phyloP scores from a whole-genome alignment of 1,140 invertebrate species.

The Drosophila pectinifera region DNA sequence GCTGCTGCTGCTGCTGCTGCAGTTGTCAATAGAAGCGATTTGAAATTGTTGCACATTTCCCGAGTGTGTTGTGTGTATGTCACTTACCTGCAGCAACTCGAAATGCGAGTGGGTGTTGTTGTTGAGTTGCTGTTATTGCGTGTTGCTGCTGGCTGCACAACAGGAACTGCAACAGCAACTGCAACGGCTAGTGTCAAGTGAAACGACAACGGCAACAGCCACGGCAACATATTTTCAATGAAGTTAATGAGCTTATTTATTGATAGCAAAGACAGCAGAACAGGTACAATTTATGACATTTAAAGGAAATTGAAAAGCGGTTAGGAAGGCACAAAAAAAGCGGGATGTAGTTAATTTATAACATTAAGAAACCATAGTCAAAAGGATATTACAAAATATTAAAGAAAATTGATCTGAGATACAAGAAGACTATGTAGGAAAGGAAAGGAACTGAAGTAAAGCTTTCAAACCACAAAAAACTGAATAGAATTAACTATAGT shows the following conservation, averaged over 20 bases:
- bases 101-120: slow-evolving; percentile 54
- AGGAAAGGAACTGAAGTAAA: no score
- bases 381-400: background rate
- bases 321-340: no score
- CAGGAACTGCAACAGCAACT: slow-evolving; percentile 49
- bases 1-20: slow-evolving; percentile 10
- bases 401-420: background rate
- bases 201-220: slow-evolving; percentile 57
- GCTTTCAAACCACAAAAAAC: no score
- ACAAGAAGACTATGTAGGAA: no score
- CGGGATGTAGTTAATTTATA: no score
- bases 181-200: slow-evolving; percentile 70
- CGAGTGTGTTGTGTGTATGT: slow-evolving; percentile 38
- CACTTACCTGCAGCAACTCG: slow-evolving; percentile 27
- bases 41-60: slow-evolving; percentile 72
- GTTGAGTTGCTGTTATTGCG: slow-evolving; percentile 66
- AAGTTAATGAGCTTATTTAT: slow-evolving; percentile 75
- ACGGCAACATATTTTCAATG: slow-evolving; percentile 44
- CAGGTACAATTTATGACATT: slow-evolving; percentile 31
- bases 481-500: no score
- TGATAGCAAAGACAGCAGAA: slow-evolving; percentile 34
- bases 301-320: slow-evolving; percentile 5
- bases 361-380: no score
- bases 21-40: slow-evolving; percentile 68
- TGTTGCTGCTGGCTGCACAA: slow-evolving; percentile 42